Conservation (phyloP, 1,140 invertebrate species). For the Radopholus similis region DNA sequence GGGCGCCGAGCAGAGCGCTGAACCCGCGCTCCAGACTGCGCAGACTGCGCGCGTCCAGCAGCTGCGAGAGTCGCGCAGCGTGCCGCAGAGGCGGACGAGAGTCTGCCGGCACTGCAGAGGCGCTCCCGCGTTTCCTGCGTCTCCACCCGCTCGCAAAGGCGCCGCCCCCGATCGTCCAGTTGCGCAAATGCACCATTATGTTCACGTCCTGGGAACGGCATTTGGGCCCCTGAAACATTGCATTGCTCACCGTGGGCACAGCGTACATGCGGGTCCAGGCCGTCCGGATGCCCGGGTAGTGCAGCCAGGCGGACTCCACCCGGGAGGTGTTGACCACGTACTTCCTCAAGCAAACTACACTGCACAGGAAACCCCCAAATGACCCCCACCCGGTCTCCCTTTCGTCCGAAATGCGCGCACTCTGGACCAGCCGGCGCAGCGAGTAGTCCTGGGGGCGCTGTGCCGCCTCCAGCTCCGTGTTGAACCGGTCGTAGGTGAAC, state of each 20-base stretch:
- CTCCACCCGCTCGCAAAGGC: too few relatives aligned
- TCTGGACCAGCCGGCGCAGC: background rate
- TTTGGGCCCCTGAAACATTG: background rate
- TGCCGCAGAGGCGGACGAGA: background rate
- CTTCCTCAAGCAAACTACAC: slow-evolving; percentile 18
- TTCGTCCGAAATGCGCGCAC: slow-evolving; percentile 18
- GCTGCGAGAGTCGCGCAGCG: slow-evolving; percentile 15
- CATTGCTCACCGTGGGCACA: slow-evolving; percentile 8
- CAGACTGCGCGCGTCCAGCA: slow-evolving; percentile 12
- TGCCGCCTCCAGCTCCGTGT: slow-evolving; percentile 35
- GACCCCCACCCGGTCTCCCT: slow-evolving; percentile 32
- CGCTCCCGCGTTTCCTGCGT: too few relatives aligned
- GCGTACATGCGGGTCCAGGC: slow-evolving; percentile 30
- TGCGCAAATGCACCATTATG: slow-evolving; percentile 45
- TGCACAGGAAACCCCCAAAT: background rate
- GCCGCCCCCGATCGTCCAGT: slow-evolving; percentile 42
- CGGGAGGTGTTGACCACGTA: slow-evolving; percentile 34
- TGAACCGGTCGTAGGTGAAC: slow-evolving; percentile 44
- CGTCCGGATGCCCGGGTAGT: slow-evolving; percentile 35
- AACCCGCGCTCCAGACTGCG: slow-evolving; percentile 24
- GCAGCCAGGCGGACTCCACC: slow-evolving; percentile 43
- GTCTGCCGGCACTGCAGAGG: too few relatives aligned
- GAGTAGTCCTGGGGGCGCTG: background rate
- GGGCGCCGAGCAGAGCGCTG: slow-evolving; percentile 22
- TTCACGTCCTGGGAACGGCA: slow-evolving; percentile 22